Conservation (phyloP, 2,113 vertebrate species). For the Notechis scutatus region DNA sequence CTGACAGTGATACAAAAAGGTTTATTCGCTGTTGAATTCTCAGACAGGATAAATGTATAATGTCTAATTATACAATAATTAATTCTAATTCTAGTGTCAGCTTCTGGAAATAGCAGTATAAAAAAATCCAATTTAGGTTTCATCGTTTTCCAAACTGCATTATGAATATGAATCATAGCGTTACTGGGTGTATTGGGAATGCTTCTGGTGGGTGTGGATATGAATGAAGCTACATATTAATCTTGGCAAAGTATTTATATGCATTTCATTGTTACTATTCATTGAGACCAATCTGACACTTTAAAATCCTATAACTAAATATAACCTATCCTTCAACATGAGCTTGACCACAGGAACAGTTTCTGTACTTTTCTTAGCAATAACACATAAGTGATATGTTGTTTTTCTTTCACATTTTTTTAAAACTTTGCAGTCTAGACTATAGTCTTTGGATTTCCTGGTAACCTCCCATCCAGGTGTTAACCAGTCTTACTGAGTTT, state of each 20-base stretch:
- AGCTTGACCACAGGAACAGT: neutral
- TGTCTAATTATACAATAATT: neutral
- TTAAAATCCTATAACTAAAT: neutral
- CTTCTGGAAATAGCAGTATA: neutral
- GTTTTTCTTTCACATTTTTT: neutral
- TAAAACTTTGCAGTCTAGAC: neutral
- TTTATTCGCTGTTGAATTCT: neutral
- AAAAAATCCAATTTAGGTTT: neutral
- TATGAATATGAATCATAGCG: neutral
- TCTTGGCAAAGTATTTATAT: neutral
- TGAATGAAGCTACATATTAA: neutral
- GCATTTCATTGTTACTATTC: neutral
- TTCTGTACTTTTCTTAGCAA: neutral
- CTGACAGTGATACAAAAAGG: neutral
- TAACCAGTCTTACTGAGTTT: neutral
- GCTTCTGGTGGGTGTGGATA: neutral
- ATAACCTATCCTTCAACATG: neutral
- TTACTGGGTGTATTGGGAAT: neutral
- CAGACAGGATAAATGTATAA: neutral
- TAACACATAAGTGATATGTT: neutral
- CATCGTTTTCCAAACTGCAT: neutral
- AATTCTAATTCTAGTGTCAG: neutral
- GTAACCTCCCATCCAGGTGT: neutral
- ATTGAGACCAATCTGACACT: neutral
- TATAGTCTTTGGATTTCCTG: neutral